Percentiles rank a stretch among this genome's conserved stretches.
These are phyloP conservation scores for Datnioides undecimradiatus DNA, from an alignment of 2,113 vertebrate species.

Conservation along the genomic window DNA sequence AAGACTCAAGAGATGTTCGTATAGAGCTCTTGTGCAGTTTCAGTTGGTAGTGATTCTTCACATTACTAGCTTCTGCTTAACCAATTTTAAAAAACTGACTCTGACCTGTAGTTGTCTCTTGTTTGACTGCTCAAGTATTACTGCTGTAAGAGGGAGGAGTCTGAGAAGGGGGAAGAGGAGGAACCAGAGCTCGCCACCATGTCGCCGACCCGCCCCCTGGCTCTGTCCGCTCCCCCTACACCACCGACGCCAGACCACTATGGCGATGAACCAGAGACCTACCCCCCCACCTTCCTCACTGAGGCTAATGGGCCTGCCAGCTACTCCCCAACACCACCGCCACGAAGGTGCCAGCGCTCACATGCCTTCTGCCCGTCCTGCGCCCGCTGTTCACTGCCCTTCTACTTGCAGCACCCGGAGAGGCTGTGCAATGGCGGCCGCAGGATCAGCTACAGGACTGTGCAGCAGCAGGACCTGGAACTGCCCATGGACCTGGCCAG, in stretches of 20 bases:
- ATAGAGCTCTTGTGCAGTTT: neutral
- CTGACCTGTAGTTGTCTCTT: neutral
- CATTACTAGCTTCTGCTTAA: neutral
- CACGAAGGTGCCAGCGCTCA: conserved; percentile 73
- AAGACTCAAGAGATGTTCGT: neutral
- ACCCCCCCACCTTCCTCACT: conserved; percentile 76
- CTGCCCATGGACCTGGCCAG: conserved; percentile 81
- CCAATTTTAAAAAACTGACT: neutral
- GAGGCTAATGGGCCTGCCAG: conserved; percentile 88
- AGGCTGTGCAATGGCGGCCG: conserved; percentile 88
- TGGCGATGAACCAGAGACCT: conserved; percentile 64
- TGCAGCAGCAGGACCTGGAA: conserved; percentile 89
- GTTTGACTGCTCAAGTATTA: conserved; percentile 87
- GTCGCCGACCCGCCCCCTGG: conserved; percentile 80
- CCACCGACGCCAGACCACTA: conserved; percentile 68
- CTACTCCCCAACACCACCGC: conserved; percentile 80
- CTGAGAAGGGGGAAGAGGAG: conserved; percentile 90
- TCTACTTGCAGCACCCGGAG: conserved; percentile 88
- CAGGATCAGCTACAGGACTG: conserved; percentile 86
- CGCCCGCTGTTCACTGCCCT: conserved; percentile 87
- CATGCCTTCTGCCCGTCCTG: conserved; percentile 89
- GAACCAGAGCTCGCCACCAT: conserved; percentile 89
- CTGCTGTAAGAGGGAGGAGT: conserved; percentile 93
- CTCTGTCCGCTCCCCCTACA: conserved; percentile 84
- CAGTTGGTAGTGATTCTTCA: neutral